Conservation (phyloP, 2,113 vertebrate genomes). For the Procavia capensis region DNA sequence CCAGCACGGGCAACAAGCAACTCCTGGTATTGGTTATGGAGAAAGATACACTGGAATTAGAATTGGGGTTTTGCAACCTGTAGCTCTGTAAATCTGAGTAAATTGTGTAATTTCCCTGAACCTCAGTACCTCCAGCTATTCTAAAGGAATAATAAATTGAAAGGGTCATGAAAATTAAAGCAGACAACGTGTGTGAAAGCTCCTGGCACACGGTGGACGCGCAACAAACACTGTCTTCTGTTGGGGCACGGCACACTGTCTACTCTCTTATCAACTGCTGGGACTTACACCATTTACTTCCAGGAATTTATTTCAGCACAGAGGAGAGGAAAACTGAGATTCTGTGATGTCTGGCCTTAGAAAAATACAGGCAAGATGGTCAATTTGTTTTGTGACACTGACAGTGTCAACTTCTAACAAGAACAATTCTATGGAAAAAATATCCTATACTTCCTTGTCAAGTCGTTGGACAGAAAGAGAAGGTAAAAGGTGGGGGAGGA, state of each 20-base stretch:
- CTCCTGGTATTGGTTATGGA: not conserved
- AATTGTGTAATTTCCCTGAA: not conserved
- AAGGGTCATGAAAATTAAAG: not conserved
- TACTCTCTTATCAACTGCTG: not conserved
- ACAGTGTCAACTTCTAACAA: not conserved
- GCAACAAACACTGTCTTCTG: not conserved
- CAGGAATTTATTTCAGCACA: slow-evolving; percentile 3
- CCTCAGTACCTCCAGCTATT: not conserved
- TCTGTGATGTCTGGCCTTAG: not conserved
- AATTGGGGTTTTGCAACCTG: not conserved
- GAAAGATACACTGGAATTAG: not conserved
- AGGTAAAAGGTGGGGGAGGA: not conserved
- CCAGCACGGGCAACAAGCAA: not conserved
- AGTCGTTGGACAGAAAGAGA: slow-evolving; percentile 11
- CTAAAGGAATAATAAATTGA: not conserved
- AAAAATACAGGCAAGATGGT: not conserved
- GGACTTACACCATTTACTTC: not conserved
- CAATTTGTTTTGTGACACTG: not conserved
- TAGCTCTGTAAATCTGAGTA: not conserved
- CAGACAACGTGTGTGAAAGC: not conserved
- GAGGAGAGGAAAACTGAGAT: not conserved
- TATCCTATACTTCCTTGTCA: slow-evolving; percentile 18
- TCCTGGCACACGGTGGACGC: not conserved
- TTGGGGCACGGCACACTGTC: not conserved
- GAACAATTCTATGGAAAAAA: not conserved